Evolutionary conservation across 2,113 vertebrate genomes (phyloP), one percentile per base, ranked within the genome.

Genomic region (Tragelaphus scriptus): DNA sequence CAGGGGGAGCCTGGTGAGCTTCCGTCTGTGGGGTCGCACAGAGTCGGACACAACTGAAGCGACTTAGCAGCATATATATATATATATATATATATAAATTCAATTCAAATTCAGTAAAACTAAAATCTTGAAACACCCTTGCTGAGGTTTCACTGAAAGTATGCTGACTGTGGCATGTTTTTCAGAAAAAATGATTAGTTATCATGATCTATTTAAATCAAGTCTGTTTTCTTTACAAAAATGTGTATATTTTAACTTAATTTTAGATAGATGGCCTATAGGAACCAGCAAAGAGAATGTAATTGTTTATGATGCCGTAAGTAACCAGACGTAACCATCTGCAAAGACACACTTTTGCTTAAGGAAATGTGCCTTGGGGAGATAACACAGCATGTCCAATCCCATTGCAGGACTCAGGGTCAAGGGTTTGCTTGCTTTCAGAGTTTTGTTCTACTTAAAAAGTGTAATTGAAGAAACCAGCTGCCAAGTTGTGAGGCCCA

Each of bases 361-460:
- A 89, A 93, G 77, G 32, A 98, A 97, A 88, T 94, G n/a, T 96
- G 40, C 9, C 53, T 68, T 10, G 0, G 80, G 2, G 11, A 98
- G 87, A 96, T 90, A 90, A 8, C 26, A 44, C 8, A 7, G 0
- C 53, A 87, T 88, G 56, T 12, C 2, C 92, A 96, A 87, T 87
- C 65, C 55, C 92, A 49, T 51, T 95, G 81, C 13, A 90, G 7
- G 8, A 16, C 68, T 36, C 25, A 6, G 59, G 55, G 90, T 53
- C 32, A 84, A 80, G 93, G 15, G 3, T 86, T 8, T 87, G 3
- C 55, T 86, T 95, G 92, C 95, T 97, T 94, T 71, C 79, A 81
- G 87, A 96, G 55, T 82, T 16, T 87, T 36, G 3, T 56, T 47
- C 11, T 88, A 84, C 77, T 94, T 97, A 6, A 93, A 93, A 98